Evolutionary conservation across 2,797 vertebrate genomes (phyloP).

Genomic region (Halcyon smyrnensis): DNA sequence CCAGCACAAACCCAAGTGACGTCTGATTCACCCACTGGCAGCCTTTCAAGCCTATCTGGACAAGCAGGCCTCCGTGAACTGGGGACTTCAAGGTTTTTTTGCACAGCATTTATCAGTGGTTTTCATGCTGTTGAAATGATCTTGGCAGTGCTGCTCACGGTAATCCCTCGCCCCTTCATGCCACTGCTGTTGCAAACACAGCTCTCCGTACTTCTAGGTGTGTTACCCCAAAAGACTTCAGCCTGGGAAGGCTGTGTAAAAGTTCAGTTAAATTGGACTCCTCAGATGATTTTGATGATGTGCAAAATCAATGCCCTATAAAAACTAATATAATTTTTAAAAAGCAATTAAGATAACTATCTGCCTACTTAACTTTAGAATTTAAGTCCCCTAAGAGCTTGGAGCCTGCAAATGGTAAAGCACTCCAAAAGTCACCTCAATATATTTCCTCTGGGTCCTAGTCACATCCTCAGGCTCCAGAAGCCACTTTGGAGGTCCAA

Average conservation of each 20-base stretch:
- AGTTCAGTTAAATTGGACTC: slow-evolving; percentile 8
- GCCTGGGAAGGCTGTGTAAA: background rate
- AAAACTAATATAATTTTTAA: background rate
- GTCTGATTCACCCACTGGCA: slow-evolving; percentile 69
- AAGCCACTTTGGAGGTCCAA: background rate
- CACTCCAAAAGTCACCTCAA: background rate
- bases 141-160: slow-evolving; percentile 46
- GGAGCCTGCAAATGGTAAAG: background rate
- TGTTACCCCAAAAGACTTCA: slow-evolving; percentile 11
- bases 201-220: background rate
- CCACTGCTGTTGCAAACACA: background rate
- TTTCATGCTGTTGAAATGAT: slow-evolving; percentile 68
- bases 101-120: slow-evolving; percentile 62
- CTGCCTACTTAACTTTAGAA: slow-evolving; percentile 3
- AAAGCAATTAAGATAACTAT: slow-evolving; percentile 36
- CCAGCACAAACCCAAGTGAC: slow-evolving; percentile 35
- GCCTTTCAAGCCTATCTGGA: slow-evolving; percentile 69
- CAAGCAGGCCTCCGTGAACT: slow-evolving; percentile 48
- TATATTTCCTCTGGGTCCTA: background rate
- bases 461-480: background rate
- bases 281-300: background rate
- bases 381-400: background rate
- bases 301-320: slow-evolving; percentile 39
- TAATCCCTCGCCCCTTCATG: slow-evolving; percentile 33
- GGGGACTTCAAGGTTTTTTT: slow-evolving; percentile 40